phyloP scores from a whole-genome alignment of 2,113 vertebrate species.

The Butorides virescens region DNA sequence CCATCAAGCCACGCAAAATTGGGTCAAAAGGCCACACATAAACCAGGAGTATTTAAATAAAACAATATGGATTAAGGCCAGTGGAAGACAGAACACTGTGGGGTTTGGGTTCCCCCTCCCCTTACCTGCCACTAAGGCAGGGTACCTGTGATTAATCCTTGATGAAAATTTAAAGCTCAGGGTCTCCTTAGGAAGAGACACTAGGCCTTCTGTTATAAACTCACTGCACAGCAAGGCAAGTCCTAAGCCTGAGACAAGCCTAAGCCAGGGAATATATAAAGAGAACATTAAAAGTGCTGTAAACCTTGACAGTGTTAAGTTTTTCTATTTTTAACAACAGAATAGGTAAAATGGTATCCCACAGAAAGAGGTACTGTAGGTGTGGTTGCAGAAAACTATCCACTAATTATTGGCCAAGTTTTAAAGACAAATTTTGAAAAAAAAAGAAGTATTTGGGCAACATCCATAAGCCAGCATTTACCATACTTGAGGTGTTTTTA shows the following conservation, averaged over 20 bases:
- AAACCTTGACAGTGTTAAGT: not conserved
- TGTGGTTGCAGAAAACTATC: not conserved
- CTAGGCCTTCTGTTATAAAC: not conserved
- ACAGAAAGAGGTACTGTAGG: not conserved
- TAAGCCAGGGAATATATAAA: rapidly evolving
- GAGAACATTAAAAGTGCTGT: not conserved
- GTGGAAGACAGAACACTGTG: not conserved
- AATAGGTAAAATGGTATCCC: not conserved
- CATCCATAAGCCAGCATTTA: not conserved
- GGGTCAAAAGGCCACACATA: not conserved
- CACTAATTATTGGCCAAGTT: not conserved
- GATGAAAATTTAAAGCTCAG: not conserved
- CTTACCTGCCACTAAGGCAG: not conserved
- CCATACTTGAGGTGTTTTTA: not conserved
- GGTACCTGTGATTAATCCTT: not conserved
- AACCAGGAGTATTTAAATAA: not conserved
- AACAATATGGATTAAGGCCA: not conserved
- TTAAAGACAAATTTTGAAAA: not conserved
- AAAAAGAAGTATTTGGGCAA: not conserved
- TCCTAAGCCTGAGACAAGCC: not conserved
- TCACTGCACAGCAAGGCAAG: not conserved
- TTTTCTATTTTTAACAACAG: not conserved
- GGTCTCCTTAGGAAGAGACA: not conserved
- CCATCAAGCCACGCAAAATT: not conserved
- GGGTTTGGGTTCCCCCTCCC: not conserved